Base-by-base conservation (phyloP, 2,113 vertebrate genomes). In the Heloderma charlesbogerti region DNA sequence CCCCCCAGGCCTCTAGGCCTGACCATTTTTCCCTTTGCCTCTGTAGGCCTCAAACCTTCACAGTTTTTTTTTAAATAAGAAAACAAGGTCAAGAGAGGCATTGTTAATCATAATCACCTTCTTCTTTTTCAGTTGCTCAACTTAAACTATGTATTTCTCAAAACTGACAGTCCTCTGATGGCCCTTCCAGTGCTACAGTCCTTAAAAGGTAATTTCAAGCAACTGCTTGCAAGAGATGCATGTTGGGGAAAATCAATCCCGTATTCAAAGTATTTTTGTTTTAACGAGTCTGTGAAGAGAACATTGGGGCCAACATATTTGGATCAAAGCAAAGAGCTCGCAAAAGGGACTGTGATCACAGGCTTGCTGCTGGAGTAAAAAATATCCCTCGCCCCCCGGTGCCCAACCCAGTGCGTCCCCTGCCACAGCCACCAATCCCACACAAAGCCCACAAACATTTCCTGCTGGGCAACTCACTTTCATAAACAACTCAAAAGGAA, bases 191-290 rank as follows among this genome's bases (percentile, higher is more conserved):
- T 20, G 90, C 81, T 20, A 88, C n/a, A 75, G 79, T 72, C 69
- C 87, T 87, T 82, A 1, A 18, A 43, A 54, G 60, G 72, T 83
- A 77, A 77, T 0, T 67, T 67, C n/a, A 84, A 6, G 22, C 69
- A 40, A 57, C 71, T 57, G 66, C 37, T 51, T 51, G 87, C 63
- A 91, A 86, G 0, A 0, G 75, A 72, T 22, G 54, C 40, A 8
- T 48, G 25, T 20, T 40, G 29, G 40, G 81, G 92, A 37, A 80
- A 88, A 92, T 89, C 93, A 93, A 83, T 74, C 92, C 60, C 13
- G 43, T 60, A 20, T 54, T 91, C 91, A 90, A 72, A 72, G 86
- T 57, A 20, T 57, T 81, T 48, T 89, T 67, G 71, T 34, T 90
- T 79, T 74, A 74, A 82, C 43, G 40, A 95, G 54, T 25, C 43